phyloP scores from a whole-genome alignment of 2,797 vertebrate species.

The Smutsia gigantea region DNA sequence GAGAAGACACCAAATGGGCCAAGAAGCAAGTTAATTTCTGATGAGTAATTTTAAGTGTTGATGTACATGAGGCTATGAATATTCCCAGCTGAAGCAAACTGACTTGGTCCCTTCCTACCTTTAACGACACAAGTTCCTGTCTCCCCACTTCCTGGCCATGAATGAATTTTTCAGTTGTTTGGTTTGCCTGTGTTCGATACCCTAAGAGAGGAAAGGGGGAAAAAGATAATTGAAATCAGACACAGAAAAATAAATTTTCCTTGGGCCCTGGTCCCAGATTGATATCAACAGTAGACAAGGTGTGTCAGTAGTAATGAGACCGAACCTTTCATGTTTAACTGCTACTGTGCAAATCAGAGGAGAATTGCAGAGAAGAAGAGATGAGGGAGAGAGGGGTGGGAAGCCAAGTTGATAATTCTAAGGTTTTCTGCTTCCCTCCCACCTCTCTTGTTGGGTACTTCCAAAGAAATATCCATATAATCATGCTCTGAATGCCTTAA shows the following conservation, averaged over 20 bases:
- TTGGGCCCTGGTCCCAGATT: not conserved
- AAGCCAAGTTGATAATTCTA: not conserved
- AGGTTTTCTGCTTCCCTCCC: not conserved
- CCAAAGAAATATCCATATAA: not conserved
- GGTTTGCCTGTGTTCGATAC: not conserved
- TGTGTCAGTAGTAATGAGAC: not conserved
- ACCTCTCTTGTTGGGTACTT: not conserved
- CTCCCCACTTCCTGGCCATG: not conserved
- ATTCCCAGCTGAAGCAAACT: not conserved
- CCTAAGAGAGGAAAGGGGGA: not conserved
- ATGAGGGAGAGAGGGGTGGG: not conserved
- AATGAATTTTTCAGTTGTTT: constrained; percentile 8
- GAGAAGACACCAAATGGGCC: not conserved
- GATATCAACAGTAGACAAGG: not conserved
- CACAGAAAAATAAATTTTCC: not conserved
- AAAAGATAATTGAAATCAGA: not conserved
- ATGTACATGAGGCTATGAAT: not conserved
- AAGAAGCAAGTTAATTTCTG: constrained; percentile 53
- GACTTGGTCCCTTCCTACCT: not conserved
- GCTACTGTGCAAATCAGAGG: not conserved
- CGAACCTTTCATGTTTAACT: not conserved
- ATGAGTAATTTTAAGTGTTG: constrained; percentile 35
- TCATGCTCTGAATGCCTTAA: not conserved
- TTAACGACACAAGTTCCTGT: not conserved
- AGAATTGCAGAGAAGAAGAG: not conserved